phyloP scores from a whole-genome alignment of 2,113 vertebrate species.

The Ramphastos sulfuratus region DNA sequence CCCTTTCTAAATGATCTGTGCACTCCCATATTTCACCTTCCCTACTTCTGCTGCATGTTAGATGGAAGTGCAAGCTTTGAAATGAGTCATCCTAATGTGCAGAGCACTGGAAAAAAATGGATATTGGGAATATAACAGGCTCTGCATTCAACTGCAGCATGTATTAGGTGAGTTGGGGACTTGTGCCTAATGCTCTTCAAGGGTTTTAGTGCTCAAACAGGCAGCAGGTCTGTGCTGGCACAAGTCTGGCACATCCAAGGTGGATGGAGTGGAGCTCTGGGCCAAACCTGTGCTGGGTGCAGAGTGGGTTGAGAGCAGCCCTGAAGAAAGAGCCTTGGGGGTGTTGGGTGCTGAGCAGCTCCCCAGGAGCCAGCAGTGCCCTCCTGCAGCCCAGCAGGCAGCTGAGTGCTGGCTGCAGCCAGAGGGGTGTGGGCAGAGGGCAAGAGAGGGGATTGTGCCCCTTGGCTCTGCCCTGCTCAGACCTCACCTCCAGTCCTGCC shows the following conservation, averaged over 20 bases:
- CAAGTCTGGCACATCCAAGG: neutral
- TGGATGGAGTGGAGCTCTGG: neutral
- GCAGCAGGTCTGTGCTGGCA: neutral
- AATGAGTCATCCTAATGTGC: constrained; percentile 50
- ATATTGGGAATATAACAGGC: constrained; percentile 59
- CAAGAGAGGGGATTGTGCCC: too few relatives aligned
- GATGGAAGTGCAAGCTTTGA: constrained; percentile 36
- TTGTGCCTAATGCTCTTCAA: constrained; percentile 48
- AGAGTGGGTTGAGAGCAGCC: too few relatives aligned
- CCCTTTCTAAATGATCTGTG: neutral
- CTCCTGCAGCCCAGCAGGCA: too few relatives aligned
- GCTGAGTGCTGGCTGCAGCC: too few relatives aligned
- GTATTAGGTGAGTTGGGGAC: constrained; percentile 57
- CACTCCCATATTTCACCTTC: constrained; percentile 18
- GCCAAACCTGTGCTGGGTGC: too few relatives aligned
- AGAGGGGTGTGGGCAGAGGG: too few relatives aligned
- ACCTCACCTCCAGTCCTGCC: too few relatives aligned
- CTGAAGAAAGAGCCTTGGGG: too few relatives aligned
- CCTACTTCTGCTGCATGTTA: constrained; percentile 11
- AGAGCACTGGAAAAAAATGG: constrained; percentile 42
- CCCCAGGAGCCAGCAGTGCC: too few relatives aligned
- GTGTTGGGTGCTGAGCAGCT: too few relatives aligned
- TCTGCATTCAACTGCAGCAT: constrained; percentile 36
- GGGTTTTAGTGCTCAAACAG: constrained; percentile 52
- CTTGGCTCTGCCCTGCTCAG: too few relatives aligned